A percentile compares a stretch with the other conserved stretches of the same genome.
phyloP scores from a whole-genome alignment of 2,797 vertebrate genomes.

The Anguilla marmorata region DNA sequence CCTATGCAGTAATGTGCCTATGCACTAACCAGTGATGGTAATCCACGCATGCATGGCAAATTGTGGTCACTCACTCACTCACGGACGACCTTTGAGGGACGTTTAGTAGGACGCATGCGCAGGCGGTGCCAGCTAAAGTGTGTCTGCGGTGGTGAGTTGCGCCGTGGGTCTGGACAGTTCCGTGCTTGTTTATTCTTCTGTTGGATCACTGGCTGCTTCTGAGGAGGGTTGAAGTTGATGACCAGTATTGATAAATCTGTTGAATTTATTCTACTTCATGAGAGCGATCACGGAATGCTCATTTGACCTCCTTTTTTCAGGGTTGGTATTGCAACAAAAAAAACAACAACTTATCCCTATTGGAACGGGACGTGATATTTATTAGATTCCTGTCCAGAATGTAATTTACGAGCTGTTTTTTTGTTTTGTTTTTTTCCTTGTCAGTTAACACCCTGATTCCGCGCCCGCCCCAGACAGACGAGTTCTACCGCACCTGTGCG shows the following conservation, averaged over 20 bases:
- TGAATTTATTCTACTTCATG: neutral
- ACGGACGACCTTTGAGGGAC: no score
- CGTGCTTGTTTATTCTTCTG: neutral
- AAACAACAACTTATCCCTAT: neutral
- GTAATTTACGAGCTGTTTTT: neutral
- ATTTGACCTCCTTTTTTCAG: neutral
- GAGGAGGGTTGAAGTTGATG: neutral
- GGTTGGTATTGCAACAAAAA: neutral
- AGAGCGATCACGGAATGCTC: neutral
- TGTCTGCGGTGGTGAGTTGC: no score
- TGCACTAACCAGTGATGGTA: conserved; percentile 3
- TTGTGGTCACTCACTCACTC: no score
- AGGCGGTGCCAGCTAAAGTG: no score
- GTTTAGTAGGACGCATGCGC: no score
- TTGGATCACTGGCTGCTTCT: neutral
- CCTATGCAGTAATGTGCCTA: neutral
- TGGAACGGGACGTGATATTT: neutral
- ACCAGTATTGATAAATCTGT: neutral
- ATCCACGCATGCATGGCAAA: neutral
- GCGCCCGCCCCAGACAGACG: conserved; percentile 38
- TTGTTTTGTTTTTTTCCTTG: conserved; percentile 26
- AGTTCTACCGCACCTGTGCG: conserved; percentile 57
- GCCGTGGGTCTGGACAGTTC: no score
- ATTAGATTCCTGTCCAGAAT: neutral
- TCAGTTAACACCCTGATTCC: conserved; percentile 52